Base-by-base conservation (phyloP, 2,888 invertebrate genomes). In the Willowsia nigromaculata region DNA sequence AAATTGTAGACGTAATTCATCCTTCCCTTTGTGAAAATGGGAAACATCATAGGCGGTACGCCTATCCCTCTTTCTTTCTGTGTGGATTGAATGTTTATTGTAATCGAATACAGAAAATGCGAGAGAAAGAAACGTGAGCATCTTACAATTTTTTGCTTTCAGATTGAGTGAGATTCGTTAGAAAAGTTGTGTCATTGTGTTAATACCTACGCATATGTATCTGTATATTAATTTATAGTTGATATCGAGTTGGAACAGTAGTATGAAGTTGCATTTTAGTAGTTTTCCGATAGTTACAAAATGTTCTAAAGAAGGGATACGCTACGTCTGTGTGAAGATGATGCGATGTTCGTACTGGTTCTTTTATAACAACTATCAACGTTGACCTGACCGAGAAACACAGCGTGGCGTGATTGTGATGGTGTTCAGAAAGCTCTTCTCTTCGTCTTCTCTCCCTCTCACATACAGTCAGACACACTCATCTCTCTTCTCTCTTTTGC, bases 51-150 rank as follows among this genome's bases (percentile, higher is more conserved):
- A 50, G 76, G 76, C 50, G 76, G 76, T 47, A 47, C 76, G 47
- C 30, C 27, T 76, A 25, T 76, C 37, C 9, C 37, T 47, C 47
- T 47, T 1, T n/a, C 27, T 47, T 3, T 15, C 13, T 71, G 22
- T 71, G 15, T 50, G 47, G 25, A 50, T 56, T 65, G 65, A 50
- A 50, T 76, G 76, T 76, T 71, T 76, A 50, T 56, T 83, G 83
- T 68, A 83, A 83, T 62, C 30, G 65, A 65, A 83, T 83, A 83
- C 62, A 68, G 18, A 62, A 81, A 81, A 81, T 59, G 37, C 59
- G 59, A 80, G 59, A 62, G 80, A 37, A 81, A 59, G 81, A 59
- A 81, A 81, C 25, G 43, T 53, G 59, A 81, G 81, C 37, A 15
- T 80, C 56, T 56, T 56, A 37, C 13, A 40, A 47, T n/a, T 59